phyloP scores from a whole-genome alignment of 2,888 invertebrate genomes.

The Agrotis puta region DNA sequence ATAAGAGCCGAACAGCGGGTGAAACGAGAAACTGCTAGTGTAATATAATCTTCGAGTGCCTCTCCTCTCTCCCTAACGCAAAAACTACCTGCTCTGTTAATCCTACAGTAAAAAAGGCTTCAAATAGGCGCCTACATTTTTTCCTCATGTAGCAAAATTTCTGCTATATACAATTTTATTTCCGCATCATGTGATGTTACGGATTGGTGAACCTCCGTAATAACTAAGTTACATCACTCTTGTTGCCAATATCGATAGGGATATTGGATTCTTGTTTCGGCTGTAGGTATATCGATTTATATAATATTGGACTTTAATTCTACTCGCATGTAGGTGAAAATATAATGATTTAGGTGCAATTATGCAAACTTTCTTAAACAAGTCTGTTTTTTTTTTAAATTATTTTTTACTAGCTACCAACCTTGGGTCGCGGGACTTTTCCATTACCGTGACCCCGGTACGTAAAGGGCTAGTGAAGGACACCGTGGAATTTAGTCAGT shows the following conservation, averaged over 20 bases:
- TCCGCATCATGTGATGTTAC: constrained; percentile 70
- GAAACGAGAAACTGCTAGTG: too few species aligned
- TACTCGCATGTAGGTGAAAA: neutral
- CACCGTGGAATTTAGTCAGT: too few species aligned
- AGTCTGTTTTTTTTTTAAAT: too few species aligned
- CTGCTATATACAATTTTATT: constrained; percentile 73
- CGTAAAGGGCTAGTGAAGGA: too few species aligned
- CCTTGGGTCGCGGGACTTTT: too few species aligned
- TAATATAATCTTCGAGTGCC: neutral
- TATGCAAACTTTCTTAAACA: too few species aligned
- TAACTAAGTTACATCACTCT: constrained; percentile 71
- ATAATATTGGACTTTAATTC: neutral
- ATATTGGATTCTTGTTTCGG: constrained; percentile 68
- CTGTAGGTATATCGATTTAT: constrained; percentile 30
- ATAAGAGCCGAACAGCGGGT: too few species aligned
- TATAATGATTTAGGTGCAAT: neutral
- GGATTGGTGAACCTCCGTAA: constrained; percentile 66
- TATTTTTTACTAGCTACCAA: too few species aligned
- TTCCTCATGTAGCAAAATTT: constrained; percentile 70
- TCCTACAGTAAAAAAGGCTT: constrained; percentile 26
- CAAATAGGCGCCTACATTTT: constrained; percentile 56
- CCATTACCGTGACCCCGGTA: too few species aligned
- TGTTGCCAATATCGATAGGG: constrained; percentile 69
- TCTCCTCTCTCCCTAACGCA: neutral
- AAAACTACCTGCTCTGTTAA: constrained; percentile 19